A percentile compares a stretch with the other conserved stretches of the same genome.
These are phyloP conservation scores for Ladona fulva DNA, from an alignment of 1,140 invertebrate species.

Conservation along the genomic window DNA sequence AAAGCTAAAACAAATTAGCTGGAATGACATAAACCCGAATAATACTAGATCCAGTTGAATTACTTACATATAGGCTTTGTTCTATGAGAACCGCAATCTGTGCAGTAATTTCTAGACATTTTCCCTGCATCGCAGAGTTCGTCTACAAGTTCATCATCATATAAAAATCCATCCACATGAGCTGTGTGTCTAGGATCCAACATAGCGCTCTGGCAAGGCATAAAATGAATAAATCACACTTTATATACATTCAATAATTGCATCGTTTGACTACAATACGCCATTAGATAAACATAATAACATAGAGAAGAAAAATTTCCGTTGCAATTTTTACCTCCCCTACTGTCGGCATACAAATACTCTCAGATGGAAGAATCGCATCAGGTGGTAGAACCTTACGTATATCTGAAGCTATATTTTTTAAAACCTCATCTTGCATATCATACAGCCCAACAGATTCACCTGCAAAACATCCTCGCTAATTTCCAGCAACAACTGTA, in stretches of 20 bases:
- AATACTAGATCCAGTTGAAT: background rate
- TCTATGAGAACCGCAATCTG: constrained; percentile 40
- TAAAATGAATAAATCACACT: background rate
- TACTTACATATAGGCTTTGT: background rate
- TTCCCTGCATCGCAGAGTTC: constrained; percentile 48
- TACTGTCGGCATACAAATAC: background rate
- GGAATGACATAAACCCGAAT: background rate
- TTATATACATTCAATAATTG: background rate
- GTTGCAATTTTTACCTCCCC: background rate
- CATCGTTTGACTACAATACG: background rate
- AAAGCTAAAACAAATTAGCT: constrained; percentile 40
- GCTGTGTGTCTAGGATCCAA: constrained; percentile 39
- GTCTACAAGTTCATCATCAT: constrained; percentile 54
- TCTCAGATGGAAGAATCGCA: background rate
- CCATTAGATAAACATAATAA: background rate
- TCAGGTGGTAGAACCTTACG: background rate
- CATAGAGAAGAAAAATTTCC: background rate
- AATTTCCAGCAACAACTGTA: background rate
- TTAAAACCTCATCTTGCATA: background rate
- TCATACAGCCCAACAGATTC: background rate
- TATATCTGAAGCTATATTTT: background rate
- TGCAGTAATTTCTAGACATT: constrained; percentile 52
- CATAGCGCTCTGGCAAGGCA: background rate
- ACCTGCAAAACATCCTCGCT: background rate
- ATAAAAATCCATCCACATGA: constrained; percentile 63